phyloP scores from a whole-genome alignment of 2,888 invertebrate species.

The Drosophila greeni region DNA sequence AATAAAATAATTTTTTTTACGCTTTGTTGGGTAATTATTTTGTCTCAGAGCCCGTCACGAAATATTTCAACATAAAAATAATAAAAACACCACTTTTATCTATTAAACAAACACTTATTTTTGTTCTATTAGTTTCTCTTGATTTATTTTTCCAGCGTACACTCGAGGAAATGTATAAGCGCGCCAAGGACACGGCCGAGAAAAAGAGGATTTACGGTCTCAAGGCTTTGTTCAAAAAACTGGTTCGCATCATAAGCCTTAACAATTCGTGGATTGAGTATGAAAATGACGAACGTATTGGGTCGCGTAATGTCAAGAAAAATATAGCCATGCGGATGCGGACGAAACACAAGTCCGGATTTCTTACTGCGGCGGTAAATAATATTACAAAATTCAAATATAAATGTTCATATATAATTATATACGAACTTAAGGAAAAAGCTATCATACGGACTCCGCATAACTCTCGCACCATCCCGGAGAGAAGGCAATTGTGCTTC shows the following conservation, averaged over 20 bases:
- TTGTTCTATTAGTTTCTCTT: conserved; percentile 9
- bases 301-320: conserved; percentile 73
- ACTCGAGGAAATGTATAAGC: conserved; percentile 40
- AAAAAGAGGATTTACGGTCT: conserved; percentile 78
- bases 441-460: conserved; percentile 81
- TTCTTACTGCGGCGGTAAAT: conserved; percentile 79
- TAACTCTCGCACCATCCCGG: conserved; percentile 80
- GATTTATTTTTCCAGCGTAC: background rate
- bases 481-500: conserved; percentile 81
- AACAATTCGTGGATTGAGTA: conserved; percentile 77
- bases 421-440: conserved; percentile 81
- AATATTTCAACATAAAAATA: conserved; percentile 17
- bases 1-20: too few species aligned
- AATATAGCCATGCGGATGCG: conserved; percentile 81
- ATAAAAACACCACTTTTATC: background rate
- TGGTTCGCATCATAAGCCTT: conserved; percentile 81
- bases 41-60: conserved; percentile 1
- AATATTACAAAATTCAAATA: background rate
- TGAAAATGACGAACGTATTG: conserved; percentile 50
- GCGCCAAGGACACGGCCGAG: conserved; percentile 44
- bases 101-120: background rate
- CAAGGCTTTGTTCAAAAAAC: conserved; percentile 81
- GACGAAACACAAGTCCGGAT: conserved; percentile 79
- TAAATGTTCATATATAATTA: background rate
- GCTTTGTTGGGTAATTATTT: background rate